Evolutionary conservation across 2,888 invertebrate genomes (phyloP).

Genomic region (Macrophya annulata): DNA sequence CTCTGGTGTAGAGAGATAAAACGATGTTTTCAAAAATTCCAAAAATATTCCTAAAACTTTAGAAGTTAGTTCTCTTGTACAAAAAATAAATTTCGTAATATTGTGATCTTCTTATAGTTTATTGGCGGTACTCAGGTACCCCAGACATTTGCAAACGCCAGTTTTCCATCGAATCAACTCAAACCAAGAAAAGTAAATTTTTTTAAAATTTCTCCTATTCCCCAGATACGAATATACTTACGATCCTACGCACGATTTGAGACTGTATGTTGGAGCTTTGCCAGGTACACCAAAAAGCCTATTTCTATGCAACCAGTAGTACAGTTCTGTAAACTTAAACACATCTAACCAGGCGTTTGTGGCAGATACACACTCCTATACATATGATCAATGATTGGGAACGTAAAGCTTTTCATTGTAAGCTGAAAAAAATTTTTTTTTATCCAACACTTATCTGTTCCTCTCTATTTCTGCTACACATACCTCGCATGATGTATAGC

Average conservation of each 20-base stretch:
- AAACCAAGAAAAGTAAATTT: not conserved
- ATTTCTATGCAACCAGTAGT: constrained; percentile 44
- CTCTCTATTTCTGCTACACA: not conserved
- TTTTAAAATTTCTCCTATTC: constrained; percentile 12
- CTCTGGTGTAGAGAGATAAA: not conserved
- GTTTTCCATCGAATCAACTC: not conserved
- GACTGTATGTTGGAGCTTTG: constrained; percentile 31
- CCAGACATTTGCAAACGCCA: not conserved
- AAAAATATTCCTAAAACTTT: not conserved
- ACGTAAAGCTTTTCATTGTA: not conserved
- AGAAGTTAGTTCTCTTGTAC: not conserved
- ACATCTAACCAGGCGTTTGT: constrained; percentile 33
- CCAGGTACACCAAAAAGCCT: constrained; percentile 31
- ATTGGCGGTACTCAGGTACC: not conserved
- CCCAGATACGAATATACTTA: constrained; percentile 31
- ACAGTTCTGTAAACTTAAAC: constrained; percentile 33
- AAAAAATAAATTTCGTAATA: not conserved
- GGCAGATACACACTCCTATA: not conserved
- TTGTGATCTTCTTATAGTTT: not conserved
- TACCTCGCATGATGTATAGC: not conserved
- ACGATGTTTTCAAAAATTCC: not conserved
- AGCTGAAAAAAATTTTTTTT: not conserved
- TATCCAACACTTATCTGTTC: not conserved
- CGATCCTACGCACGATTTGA: constrained; percentile 49
- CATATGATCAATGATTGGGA: constrained; percentile 31